Conservation (phyloP, 2,888 invertebrate species). For the Cephus spinipes region DNA sequence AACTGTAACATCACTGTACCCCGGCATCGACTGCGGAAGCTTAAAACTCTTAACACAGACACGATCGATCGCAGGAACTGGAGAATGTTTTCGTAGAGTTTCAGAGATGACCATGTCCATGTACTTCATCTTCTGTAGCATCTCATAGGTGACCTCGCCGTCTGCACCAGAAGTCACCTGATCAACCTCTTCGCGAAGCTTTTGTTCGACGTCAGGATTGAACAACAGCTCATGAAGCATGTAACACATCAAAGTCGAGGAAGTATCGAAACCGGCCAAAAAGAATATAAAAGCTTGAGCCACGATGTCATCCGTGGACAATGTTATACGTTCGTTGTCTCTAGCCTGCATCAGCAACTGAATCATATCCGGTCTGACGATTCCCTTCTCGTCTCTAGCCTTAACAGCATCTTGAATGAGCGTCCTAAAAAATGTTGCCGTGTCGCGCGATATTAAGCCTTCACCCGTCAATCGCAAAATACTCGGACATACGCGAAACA, state of each 20-base stretch:
- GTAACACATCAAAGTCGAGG: slow-evolving; percentile 48
- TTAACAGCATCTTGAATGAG: slow-evolving; percentile 64
- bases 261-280: slow-evolving; percentile 52
- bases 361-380: slow-evolving; percentile 72
- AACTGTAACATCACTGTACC: slow-evolving; percentile 21
- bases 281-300: slow-evolving; percentile 66
- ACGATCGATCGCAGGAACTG: slow-evolving; percentile 68
- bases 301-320: slow-evolving; percentile 60
- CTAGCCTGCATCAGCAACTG: slow-evolving; percentile 70
- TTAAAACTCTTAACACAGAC: slow-evolving; percentile 68
- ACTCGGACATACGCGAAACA: slow-evolving; percentile 24
- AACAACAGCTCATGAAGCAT: slow-evolving; percentile 46
- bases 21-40: slow-evolving; percentile 45
- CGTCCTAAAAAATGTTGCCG: slow-evolving; percentile 30
- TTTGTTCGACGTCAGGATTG: slow-evolving; percentile 66
- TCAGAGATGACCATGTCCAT: slow-evolving; percentile 62
- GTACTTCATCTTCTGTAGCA: slow-evolving; percentile 44
- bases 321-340: slow-evolving; percentile 32
- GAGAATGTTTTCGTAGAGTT: slow-evolving; percentile 69
- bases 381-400: slow-evolving; percentile 65
- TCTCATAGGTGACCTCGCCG: slow-evolving; percentile 43
- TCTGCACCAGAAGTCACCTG: slow-evolving; percentile 24
- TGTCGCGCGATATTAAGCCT: slow-evolving; percentile 22
- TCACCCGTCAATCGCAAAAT: slow-evolving; percentile 27
- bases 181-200: slow-evolving; percentile 58